phyloP scores from a whole-genome alignment of 1,140 invertebrate genomes.

The Pectinophora gossypiella region DNA sequence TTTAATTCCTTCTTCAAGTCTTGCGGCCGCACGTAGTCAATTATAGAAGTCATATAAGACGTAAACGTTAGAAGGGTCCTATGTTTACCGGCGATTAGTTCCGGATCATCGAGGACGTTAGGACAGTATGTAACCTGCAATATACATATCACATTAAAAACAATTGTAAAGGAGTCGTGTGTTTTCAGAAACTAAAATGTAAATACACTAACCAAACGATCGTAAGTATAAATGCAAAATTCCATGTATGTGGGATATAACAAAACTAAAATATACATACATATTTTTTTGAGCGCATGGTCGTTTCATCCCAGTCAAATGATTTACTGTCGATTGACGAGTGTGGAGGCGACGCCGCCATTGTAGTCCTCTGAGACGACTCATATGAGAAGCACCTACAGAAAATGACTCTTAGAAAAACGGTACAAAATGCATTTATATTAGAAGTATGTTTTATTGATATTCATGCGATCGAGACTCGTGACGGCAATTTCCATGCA shows the following conservation, averaged over 20 bases:
- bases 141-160: too few species aligned
- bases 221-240: too few species aligned
- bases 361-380: constrained; percentile 76
- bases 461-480: too few species aligned
- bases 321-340: constrained; percentile 75
- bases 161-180: too few species aligned
- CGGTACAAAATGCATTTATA: too few species aligned
- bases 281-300: constrained; percentile 59
- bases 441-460: too few species aligned
- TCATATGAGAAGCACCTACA: constrained; percentile 88
- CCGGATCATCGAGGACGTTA: constrained; percentile 94
- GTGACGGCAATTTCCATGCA: too few species aligned
- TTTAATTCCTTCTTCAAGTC: constrained; percentile 98
- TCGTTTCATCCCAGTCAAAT: constrained; percentile 70
- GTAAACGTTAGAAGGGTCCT: constrained; percentile 95
- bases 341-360: constrained; percentile 79
- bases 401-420: constrained; percentile 10
- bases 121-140: constrained; percentile 84
- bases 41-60: constrained; percentile 97
- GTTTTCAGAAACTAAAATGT: too few species aligned
- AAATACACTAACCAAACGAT: too few species aligned
- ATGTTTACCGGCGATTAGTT: constrained; percentile 96
- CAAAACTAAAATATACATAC: too few species aligned
- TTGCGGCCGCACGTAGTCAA: constrained; percentile 97
- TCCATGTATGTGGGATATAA: too few species aligned